phyloP scores from a whole-genome alignment of 23 tunicate genomes.

The Ciona savignyi region DNA sequence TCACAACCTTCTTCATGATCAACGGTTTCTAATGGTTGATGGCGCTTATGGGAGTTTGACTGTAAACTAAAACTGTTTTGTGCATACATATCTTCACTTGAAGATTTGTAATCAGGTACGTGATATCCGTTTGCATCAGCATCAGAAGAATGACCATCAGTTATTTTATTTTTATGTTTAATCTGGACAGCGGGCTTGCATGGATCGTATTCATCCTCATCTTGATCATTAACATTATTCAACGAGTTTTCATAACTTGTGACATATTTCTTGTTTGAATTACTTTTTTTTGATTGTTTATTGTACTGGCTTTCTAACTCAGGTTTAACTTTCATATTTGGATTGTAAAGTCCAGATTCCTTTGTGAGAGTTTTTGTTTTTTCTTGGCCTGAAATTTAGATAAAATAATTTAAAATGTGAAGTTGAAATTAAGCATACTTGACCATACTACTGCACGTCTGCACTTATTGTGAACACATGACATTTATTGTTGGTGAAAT shows the following conservation, averaged over 20 bases:
- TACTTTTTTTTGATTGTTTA: background rate
- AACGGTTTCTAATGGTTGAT: too few species aligned
- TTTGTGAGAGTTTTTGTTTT: background rate
- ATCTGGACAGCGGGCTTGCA: background rate
- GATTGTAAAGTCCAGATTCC: background rate
- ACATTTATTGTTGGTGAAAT: background rate
- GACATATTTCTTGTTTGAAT: background rate
- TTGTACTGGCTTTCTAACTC: too few species aligned
- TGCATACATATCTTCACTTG: background rate
- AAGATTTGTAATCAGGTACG: too few species aligned
- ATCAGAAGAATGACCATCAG: background rate
- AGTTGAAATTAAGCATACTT: too few species aligned
- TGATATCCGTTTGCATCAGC: background rate
- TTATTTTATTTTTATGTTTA: too few species aligned
- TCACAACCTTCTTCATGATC: too few species aligned
- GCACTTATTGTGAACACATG: too few species aligned
- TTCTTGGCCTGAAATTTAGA: background rate
- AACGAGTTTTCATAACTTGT: background rate
- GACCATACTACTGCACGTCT: background rate
- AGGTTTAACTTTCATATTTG: background rate
- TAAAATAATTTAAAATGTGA: too few species aligned
- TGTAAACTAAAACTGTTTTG: too few species aligned
- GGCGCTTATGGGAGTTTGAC: background rate
- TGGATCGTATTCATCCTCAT: background rate
- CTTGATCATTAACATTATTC: background rate